Evolutionary conservation across 1,140 invertebrate species (phyloP).

Genomic region (Sitobion miscanthi): DNA sequence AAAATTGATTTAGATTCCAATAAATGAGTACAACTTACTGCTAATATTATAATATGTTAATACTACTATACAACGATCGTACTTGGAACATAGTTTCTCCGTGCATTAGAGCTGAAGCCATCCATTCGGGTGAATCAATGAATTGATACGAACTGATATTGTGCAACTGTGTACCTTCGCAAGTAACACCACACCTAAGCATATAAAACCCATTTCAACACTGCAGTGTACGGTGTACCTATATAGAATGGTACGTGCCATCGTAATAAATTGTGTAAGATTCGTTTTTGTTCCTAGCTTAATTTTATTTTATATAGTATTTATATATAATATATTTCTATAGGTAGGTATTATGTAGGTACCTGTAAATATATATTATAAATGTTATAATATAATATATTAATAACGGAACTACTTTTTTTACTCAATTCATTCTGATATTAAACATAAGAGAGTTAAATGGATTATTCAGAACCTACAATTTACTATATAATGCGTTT

Average conservation of each 20-base stretch:
- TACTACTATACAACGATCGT: neutral
- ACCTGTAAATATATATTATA: no score
- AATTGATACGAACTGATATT: conserved; percentile 82
- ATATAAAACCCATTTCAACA: neutral
- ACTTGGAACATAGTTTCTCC: conserved; percentile 77
- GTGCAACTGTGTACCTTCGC: conserved; percentile 81
- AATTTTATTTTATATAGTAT: neutral
- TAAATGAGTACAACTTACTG: neutral
- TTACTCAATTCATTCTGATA: no score
- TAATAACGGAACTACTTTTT: no score
- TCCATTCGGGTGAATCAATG: conserved; percentile 87
- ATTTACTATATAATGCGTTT: no score
- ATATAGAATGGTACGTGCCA: neutral
- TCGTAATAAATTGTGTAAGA: neutral
- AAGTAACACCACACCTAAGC: conserved; percentile 76
- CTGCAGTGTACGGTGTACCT: neutral
- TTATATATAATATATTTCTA: no score
- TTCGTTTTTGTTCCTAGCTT: neutral
- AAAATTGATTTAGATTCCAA: conserved; percentile 21
- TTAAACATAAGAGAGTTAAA: no score
- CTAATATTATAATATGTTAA: neutral
- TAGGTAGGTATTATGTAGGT: no score
- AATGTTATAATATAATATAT: no score
- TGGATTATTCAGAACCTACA: no score
- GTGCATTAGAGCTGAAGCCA: conserved; percentile 76